These are phyloP conservation scores for Rhinatrema bivittatum DNA, from an alignment of 2,797 vertebrate genomes.

Conservation along the genomic window DNA sequence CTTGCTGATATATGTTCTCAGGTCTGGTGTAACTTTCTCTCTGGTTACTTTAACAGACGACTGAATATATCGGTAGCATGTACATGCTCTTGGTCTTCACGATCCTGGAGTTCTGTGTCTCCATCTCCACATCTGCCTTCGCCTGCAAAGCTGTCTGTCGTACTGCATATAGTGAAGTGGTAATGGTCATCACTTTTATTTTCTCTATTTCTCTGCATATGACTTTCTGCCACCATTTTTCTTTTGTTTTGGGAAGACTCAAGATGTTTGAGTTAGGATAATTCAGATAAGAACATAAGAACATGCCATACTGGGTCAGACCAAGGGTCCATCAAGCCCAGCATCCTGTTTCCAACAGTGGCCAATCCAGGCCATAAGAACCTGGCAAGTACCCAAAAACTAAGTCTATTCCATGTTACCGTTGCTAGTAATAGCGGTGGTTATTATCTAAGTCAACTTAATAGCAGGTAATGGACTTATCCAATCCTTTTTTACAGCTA, in stretches of 20 bases:
- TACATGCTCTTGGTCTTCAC: conserved; percentile 6
- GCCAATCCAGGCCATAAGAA: too few relatives aligned
- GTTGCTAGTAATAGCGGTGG: too few relatives aligned
- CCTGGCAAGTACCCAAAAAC: too few relatives aligned
- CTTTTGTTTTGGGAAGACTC: not conserved
- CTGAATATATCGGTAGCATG: not conserved
- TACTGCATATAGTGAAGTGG: not conserved
- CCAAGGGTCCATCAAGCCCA: too few relatives aligned
- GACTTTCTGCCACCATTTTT: not conserved
- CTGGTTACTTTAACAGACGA: not conserved
- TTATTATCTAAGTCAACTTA: too few relatives aligned
- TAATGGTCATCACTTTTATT: not conserved
- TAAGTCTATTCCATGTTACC: too few relatives aligned
- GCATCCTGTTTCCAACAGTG: too few relatives aligned
- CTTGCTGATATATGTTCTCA: too few relatives aligned
- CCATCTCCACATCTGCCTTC: conserved; percentile 3
- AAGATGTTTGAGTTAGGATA: not conserved
- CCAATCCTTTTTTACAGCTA: too few relatives aligned
- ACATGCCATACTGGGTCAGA: too few relatives aligned
- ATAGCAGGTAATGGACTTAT: too few relatives aligned
- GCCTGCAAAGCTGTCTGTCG: conserved; percentile 1
- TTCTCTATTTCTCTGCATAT: not conserved
- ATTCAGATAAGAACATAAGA: too few relatives aligned
- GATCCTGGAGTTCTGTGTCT: conserved; percentile 6
- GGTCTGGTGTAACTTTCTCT: rapidly evolving